Base-by-base conservation (phyloP, 2,888 invertebrate species). In the Cheilosia vulpina region DNA sequence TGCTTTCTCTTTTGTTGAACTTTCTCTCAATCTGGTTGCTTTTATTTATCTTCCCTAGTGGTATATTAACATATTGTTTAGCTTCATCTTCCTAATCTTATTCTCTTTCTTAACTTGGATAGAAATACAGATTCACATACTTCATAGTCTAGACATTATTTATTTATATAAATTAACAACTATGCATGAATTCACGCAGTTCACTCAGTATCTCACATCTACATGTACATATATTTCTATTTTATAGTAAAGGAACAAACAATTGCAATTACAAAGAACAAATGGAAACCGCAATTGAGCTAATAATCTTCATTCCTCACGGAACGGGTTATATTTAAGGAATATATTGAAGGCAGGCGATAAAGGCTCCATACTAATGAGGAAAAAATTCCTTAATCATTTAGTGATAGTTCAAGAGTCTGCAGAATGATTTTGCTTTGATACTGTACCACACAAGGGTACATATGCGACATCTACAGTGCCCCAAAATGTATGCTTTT, bases 291-390 rank as follows among this genome's bases (percentile, higher is more conserved):
- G 7, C 53, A 38, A 66, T 17, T 66, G 2, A 24, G 7, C 21
- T 3, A 13, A 55, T 31, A 21, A n/a, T 38, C 1, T 47, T 58
- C 24, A 38, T 45, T 27, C 41, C 17, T 66, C 21, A 34, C 17
- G n/a, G 34, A 68, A 63, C 7, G 52, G n/a, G 27, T 55, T n/a
- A 31, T 21, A 31, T 38, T 63, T 77, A 80, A 72, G 85, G 87
- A 87, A 88, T 87, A 87, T 88, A 87, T 87, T 88, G 88, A 88
- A 88, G 87, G 87, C 85, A 87, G 76, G 68, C 47, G 47, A 53
- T 0, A 24, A 50, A 11, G 27, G 27, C 27, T 27, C 21, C 13
- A 21, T n/a, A 52, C 6, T 6, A 24, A 21, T 15, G 15, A 15
- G 6, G 2, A 5, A 24, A 19, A 15, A 21, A 13, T 24, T 24